Base-by-base conservation (phyloP, 2,888 invertebrate genomes). In the Lochmaea crataegi region DNA sequence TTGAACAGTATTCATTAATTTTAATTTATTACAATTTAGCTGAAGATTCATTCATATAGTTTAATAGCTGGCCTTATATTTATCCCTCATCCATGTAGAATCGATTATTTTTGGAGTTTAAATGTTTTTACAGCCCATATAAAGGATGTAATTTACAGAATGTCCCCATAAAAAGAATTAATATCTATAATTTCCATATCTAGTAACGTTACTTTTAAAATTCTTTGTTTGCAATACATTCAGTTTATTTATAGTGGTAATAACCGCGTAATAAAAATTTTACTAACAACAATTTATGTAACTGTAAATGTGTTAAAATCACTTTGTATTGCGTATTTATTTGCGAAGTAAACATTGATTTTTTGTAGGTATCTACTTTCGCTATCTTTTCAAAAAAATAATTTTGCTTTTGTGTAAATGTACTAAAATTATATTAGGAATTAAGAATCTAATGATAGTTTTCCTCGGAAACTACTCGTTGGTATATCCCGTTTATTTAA, bases 61-160 rank as follows among this genome's bases (percentile, higher is more conserved):
- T 73, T 73, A 72, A 71, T 72, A 71, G 64, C 71, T 68, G 63
- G 72, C 61, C 67, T 72, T 67, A 72, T 72, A 69, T 73, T 70
- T 75, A 71, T 72, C 32, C 68, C 69, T 66, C 42, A 66, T 69
- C 71, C 61, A 64, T 67, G 71, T 71, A 60, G 71, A 76, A 76
- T 73, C 73, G 73, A 76, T 74, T 76, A 76, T 66, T 67, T 70
- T 57, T 56, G 64, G 64, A 64, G 61, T 57, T 56, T 32, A 51
- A 65, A 65, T 63, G 68, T 65, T 53, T 10, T 53, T 18, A 16
- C 53, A 16, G 18, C 18, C 18, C 18, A 2, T 11, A 16, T 53
- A 16, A 53, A 53, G 53, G 6, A 53, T 53, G 3, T 53, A 10
- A 18, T 2, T 16, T 53, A 53, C 53, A 18, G 53, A 53, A 16